Evolutionary conservation across 1,140 invertebrate species (phyloP).

Genomic region (Macrotrachela quadricornifera): DNA sequence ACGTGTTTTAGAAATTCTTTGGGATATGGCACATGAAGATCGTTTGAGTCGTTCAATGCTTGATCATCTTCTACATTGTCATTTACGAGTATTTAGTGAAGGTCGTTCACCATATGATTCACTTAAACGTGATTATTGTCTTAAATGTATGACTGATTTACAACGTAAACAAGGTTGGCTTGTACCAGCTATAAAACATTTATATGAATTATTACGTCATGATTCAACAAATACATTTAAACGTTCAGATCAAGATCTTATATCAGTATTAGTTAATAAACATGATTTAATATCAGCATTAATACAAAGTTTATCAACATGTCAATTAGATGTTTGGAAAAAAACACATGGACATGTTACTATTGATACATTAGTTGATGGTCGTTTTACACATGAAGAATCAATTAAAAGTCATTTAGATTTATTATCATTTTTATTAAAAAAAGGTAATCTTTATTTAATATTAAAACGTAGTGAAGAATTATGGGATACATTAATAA

Average conservation of each 20-base stretch:
- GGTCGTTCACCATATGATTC: constrained; percentile 29
- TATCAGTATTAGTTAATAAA: too few species aligned
- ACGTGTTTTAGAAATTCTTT: constrained; percentile 30
- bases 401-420: constrained; percentile 31
- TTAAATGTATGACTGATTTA: too few species aligned
- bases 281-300: too few species aligned
- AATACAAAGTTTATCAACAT: too few species aligned
- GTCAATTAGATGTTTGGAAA: background rate
- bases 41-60: constrained; percentile 28
- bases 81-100: constrained; percentile 34
- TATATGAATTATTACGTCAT: too few species aligned
- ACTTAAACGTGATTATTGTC: background rate
- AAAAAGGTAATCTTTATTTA: constrained; percentile 35
- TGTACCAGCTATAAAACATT: too few species aligned
- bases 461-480: constrained; percentile 33
- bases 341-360: constrained; percentile 15
- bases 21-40: constrained; percentile 33
- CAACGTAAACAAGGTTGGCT: too few species aligned
- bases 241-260: too few species aligned
- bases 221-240: too few species aligned
- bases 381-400: constrained; percentile 32
- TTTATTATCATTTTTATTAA: constrained; percentile 34
- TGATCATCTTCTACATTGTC: constrained; percentile 33
- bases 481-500: constrained; percentile 33
- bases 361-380: constrained; percentile 29